A percentile compares a stretch with the other conserved stretches of the same genome.
These are phyloP conservation scores for Mactra quadrangularis DNA, from an alignment of 1,140 invertebrate genomes.

Conservation along the genomic window DNA sequence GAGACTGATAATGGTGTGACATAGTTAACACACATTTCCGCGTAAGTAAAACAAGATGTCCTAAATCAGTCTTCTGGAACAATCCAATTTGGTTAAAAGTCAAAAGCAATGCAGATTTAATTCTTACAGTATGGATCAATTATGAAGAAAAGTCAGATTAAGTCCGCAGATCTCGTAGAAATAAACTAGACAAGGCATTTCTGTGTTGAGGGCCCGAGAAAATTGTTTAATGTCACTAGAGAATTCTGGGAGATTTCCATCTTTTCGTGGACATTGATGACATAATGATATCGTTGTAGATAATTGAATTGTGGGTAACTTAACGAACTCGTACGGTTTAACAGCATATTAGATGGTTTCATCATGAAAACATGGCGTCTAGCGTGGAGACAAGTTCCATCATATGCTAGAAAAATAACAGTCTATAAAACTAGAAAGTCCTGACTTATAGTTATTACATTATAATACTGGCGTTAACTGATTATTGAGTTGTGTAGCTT, in stretches of 20 bases:
- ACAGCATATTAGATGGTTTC: slow-evolving; percentile 26
- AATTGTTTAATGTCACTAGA: slow-evolving; percentile 33
- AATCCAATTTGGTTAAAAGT: slow-evolving; percentile 20
- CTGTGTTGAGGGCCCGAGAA: neutral
- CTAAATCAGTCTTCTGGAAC: neutral
- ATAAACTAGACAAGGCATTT: slow-evolving; percentile 11
- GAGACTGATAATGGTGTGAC: too few relatives aligned
- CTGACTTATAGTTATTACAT: too few relatives aligned
- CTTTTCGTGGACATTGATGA: slow-evolving; percentile 24
- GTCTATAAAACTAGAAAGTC: too few relatives aligned
- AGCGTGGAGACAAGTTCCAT: too few relatives aligned
- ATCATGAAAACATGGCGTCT: too few relatives aligned
- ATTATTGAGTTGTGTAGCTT: too few relatives aligned
- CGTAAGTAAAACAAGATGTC: slow-evolving; percentile 21
- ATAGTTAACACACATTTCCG: too few relatives aligned
- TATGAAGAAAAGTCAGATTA: slow-evolving; percentile 42
- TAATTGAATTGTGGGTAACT: slow-evolving; percentile 61
- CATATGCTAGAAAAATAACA: too few relatives aligned
- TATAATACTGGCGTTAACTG: too few relatives aligned
- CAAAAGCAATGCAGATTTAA: slow-evolving; percentile 40
- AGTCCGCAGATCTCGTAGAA: slow-evolving; percentile 35
- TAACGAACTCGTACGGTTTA: slow-evolving; percentile 8
- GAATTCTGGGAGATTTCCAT: slow-evolving; percentile 34
- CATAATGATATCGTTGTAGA: slow-evolving; percentile 51
- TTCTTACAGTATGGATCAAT: slow-evolving; percentile 36